Evolutionary conservation across 1,140 invertebrate genomes (phyloP).

Genomic region (Steinernema khuongi): DNA sequence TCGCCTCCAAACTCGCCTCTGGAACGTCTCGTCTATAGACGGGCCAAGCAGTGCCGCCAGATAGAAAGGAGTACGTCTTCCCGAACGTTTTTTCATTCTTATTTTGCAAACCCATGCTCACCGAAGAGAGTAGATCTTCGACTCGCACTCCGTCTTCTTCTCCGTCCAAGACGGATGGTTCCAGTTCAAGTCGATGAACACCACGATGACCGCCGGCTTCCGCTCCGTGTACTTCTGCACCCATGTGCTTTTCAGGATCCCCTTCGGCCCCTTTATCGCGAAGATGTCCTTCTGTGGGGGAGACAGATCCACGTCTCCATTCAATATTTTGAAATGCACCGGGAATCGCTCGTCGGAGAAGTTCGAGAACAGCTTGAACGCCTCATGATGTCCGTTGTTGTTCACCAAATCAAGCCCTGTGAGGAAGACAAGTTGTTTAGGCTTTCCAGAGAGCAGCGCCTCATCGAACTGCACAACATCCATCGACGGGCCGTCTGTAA

Average conservation of each 20-base stretch:
- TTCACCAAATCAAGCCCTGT: conserved; percentile 61
- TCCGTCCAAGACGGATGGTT: conserved; percentile 86
- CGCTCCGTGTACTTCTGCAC: conserved; percentile 83
- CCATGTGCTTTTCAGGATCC: conserved; percentile 90
- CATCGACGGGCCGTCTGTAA: conserved; percentile 19
- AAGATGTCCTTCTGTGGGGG: neutral
- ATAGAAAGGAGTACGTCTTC: too few species aligned
- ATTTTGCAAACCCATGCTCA: neutral
- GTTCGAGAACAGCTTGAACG: conserved; percentile 61
- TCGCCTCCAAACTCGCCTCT: too few species aligned
- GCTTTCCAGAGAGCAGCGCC: conserved; percentile 58
- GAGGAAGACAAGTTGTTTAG: conserved; percentile 61
- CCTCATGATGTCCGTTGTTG: conserved; percentile 60
- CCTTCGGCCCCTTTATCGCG: conserved; percentile 69
- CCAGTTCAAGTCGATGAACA: conserved; percentile 96
- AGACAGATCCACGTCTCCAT: conserved; percentile 50
- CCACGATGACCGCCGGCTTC: conserved; percentile 81
- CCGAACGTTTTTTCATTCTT: neutral
- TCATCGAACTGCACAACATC: conserved; percentile 56
- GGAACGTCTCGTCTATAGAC: too few species aligned
- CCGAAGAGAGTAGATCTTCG: conserved; percentile 5
- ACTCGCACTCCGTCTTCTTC: conserved; percentile 81
- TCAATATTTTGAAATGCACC: conserved; percentile 59
- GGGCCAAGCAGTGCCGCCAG: too few species aligned
- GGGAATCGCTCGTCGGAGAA: conserved; percentile 59